These are phyloP conservation scores for Serilophus lunatus DNA, from an alignment of 2,113 vertebrate genomes.

Conservation along the genomic window DNA sequence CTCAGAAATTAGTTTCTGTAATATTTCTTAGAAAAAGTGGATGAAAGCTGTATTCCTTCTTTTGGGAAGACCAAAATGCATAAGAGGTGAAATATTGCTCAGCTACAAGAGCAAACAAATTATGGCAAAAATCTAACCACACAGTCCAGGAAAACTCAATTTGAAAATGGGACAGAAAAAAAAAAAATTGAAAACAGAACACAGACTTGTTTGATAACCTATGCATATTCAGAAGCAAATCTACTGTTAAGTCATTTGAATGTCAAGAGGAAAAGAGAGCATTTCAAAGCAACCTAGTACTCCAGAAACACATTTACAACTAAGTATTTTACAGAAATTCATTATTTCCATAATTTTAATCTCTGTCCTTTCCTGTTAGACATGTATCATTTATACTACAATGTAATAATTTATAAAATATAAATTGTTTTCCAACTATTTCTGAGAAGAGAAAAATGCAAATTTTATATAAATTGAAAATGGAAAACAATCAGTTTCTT, in stretches of 20 bases:
- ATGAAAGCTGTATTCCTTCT: neutral
- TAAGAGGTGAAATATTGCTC: neutral
- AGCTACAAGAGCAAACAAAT: neutral
- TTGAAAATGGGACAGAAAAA: neutral
- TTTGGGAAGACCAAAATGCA: neutral
- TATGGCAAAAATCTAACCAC: neutral
- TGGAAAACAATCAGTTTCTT: neutral
- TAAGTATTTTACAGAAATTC: neutral
- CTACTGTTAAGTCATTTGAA: neutral
- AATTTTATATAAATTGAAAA: neutral
- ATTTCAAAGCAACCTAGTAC: neutral
- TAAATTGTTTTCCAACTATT: neutral
- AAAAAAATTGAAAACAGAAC: neutral
- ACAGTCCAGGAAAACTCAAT: neutral
- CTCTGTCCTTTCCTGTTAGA: neutral
- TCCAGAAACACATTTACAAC: neutral
- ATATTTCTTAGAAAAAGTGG: neutral
- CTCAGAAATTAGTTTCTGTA: slow-evolving; percentile 26
- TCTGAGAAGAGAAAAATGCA: neutral
- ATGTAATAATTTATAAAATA: neutral
- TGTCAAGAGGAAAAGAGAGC: neutral
- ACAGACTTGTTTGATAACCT: neutral
- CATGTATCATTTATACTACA: neutral
- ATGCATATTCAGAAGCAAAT: neutral
- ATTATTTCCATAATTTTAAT: neutral